Base-by-base conservation (phyloP, 2,797 vertebrate genomes). In the Remorina albescens region DNA sequence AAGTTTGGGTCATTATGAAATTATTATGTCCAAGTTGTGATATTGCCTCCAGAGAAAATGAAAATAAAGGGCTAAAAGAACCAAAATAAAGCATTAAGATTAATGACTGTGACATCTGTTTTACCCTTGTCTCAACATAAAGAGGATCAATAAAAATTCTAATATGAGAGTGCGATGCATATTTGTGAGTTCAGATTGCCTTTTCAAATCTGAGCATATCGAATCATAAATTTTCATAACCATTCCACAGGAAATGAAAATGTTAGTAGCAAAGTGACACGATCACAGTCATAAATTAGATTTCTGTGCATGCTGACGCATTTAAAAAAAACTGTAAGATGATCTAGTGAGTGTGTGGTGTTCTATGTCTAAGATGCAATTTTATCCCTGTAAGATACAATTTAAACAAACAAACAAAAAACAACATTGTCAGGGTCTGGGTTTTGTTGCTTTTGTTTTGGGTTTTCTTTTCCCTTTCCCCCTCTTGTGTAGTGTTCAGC, bases 311-410 rank as follows among this genome's bases (percentile, higher is more conserved):
- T 30, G 13, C 2, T 21, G 37, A 51, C 37, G 36, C 21, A 54
- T 78, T 53, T 49, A 70, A 74, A 65, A 7, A 2, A 6, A n/a
- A 36, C 51, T 67, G 16, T 9, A 34, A 11, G 1, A 21, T 15
- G 1, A 21, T 12, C 28, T 3, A 25, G 39, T 55, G 47, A 32
- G 60, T 47, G 39, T 5, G 23, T 8, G 55, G 21, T 12, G 21
- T 26, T 21, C 60, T 41, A 42, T 49, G 13, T 15, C 8, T 23
- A 55, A 36, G 25, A 42, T 25, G n/a, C n/a, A n/a, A 54, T 49
- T 44, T 65, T 53, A 60, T 73, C 13, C 50, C 63, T 47, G 34
- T 53, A 26, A 54, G 2, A 56, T 36, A n/a, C n/a, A n/a, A n/a
- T n/a, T n/a, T n/a, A n/a, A n/a, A n/a, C n/a, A n/a, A n/a, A n/a